Evolutionary conservation across 2,888 invertebrate species (phyloP).

Genomic region (Coenonympha arcania): DNA sequence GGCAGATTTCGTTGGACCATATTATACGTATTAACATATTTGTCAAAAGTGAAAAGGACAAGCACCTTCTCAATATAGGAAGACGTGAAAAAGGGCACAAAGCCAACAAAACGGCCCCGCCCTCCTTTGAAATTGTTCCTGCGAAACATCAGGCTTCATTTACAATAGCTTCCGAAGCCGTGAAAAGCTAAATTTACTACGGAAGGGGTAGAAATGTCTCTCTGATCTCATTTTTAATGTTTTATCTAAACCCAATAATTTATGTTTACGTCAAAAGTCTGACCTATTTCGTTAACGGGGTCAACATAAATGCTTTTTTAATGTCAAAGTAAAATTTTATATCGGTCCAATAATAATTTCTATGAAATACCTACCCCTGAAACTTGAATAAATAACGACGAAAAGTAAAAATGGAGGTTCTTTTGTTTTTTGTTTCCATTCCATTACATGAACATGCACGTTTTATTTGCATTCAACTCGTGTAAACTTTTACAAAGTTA

Average conservation of each 20-base stretch:
- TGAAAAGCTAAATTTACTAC: conserved; percentile 3
- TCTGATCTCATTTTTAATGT: neutral
- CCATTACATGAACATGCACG: too few relatives aligned
- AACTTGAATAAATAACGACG: neutral
- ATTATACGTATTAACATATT: conserved; percentile 15
- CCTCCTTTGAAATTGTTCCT: conserved; percentile 16
- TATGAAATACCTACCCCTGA: neutral
- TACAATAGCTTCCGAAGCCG: conserved; percentile 3
- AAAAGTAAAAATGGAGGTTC: neutral
- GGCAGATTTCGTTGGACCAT: neutral
- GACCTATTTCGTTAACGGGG: neutral
- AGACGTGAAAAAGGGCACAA: conserved; percentile 19
- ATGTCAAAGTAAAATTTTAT: neutral
- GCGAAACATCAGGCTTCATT: conserved; percentile 5
- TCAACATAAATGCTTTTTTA: neutral
- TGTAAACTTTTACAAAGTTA: too few relatives aligned
- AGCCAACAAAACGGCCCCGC: conserved; percentile 24
- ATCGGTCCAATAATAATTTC: neutral
- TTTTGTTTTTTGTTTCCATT: too few relatives aligned
- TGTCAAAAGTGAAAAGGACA: conserved; percentile 24
- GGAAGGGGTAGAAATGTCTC: neutral
- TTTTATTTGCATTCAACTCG: too few relatives aligned
- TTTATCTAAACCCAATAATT: neutral
- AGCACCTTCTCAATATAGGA: conserved; percentile 4
- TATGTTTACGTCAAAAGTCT: neutral